These are phyloP conservation scores for Carduelis carduelis DNA, from an alignment of 2,797 vertebrate genomes.

Conservation along the genomic window DNA sequence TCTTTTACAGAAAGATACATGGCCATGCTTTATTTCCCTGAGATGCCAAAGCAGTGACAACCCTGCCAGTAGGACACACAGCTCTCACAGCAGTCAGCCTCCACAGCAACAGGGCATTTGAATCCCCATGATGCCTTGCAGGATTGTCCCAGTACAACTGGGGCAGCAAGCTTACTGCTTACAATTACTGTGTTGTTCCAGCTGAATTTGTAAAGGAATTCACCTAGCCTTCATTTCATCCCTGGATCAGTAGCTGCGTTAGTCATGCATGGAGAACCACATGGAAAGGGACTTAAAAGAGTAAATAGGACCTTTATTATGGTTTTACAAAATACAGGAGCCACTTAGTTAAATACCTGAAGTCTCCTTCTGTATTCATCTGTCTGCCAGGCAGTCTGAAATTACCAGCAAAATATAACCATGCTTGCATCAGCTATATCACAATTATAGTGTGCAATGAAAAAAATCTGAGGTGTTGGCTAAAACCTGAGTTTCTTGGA, in stretches of 20 bases:
- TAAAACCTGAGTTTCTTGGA: background rate
- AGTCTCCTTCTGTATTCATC: slow-evolving; percentile 75
- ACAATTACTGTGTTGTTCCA: background rate
- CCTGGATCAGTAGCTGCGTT: background rate
- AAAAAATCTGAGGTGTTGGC: background rate
- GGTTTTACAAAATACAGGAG: background rate
- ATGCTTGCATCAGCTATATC: background rate
- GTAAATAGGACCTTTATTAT: background rate
- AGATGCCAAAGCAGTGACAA: background rate
- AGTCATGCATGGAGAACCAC: slow-evolving; percentile 40
- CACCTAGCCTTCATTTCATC: background rate
- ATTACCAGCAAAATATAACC: slow-evolving; percentile 66
- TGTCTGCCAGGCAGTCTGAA: slow-evolving; percentile 85
- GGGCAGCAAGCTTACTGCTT: background rate
- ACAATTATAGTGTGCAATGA: background rate
- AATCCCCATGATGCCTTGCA: background rate
- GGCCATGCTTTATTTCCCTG: background rate
- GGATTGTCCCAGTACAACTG: background rate
- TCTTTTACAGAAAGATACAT: background rate
- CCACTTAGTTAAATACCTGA: slow-evolving; percentile 79
- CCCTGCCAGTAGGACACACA: background rate
- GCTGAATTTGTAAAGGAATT: background rate
- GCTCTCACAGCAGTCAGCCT: background rate
- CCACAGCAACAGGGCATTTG: background rate
- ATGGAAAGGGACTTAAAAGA: background rate